These are phyloP conservation scores for Spodoptera frugiperda DNA, from an alignment of 1,140 invertebrate genomes.

Conservation along the genomic window DNA sequence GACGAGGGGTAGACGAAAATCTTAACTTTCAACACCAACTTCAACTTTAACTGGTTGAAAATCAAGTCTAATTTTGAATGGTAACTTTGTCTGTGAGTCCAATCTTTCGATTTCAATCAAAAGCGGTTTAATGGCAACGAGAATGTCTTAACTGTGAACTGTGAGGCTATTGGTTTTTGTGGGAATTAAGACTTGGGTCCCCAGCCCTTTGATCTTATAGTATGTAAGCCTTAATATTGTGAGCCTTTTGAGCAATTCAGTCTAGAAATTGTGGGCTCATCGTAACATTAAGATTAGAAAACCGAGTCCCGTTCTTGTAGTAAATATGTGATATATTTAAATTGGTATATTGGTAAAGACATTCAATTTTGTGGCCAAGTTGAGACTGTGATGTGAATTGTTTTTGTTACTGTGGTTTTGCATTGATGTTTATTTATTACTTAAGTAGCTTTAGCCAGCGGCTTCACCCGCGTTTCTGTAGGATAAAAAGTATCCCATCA, in stretches of 20 bases:
- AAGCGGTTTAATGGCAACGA: slow-evolving; percentile 17
- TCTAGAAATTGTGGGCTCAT: not conserved
- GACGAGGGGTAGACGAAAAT: slow-evolving; percentile 79
- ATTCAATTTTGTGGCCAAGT: no score
- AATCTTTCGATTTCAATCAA: slow-evolving; percentile 47
- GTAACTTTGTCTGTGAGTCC: slow-evolving; percentile 33
- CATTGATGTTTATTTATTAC: not conserved
- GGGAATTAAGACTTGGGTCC: slow-evolving; percentile 60
- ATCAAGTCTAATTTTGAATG: slow-evolving; percentile 64
- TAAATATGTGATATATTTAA: no score
- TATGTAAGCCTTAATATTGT: not conserved
- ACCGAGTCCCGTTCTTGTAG: no score
- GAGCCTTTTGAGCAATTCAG: not conserved
- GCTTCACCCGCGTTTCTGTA: no score
- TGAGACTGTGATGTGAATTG: no score
- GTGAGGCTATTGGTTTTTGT: slow-evolving; percentile 39
- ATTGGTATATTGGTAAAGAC: no score
- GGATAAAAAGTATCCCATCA: no score
- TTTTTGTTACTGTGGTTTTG: no score
- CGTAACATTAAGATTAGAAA: no score
- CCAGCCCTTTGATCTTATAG: slow-evolving; percentile 59
- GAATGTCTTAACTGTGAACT: slow-evolving; percentile 20
- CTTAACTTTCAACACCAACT: slow-evolving; percentile 69
- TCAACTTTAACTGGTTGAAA: slow-evolving; percentile 67
- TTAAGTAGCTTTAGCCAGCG: no score